Conservation (phyloP, 2,113 vertebrate species). For the Carettochelys insculpta region DNA sequence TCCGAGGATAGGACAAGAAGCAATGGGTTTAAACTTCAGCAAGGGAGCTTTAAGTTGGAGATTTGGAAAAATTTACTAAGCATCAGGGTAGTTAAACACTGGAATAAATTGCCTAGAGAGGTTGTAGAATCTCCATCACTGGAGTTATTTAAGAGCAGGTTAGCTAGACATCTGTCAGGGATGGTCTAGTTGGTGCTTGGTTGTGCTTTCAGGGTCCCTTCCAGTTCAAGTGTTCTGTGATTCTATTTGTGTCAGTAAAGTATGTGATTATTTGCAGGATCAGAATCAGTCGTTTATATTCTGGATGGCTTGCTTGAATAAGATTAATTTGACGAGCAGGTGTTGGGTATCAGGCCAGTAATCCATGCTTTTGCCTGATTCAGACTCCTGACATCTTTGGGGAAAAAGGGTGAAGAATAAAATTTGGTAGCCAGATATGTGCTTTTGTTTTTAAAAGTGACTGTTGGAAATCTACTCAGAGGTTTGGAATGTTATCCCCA, state of each 20-base stretch:
- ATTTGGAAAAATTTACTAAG: no score
- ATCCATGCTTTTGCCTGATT: neutral
- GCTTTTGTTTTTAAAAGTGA: neutral
- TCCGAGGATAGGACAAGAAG: no score
- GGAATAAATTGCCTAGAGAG: no score
- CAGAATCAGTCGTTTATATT: neutral
- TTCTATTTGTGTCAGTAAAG: neutral
- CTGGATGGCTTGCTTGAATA: neutral
- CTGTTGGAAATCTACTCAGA: neutral
- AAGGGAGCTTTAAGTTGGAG: no score
- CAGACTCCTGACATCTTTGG: neutral
- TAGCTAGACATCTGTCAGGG: no score
- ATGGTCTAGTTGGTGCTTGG: no score
- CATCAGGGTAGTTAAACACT: no score
- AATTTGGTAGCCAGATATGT: neutral
- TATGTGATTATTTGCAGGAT: neutral
- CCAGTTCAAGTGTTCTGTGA: no score
- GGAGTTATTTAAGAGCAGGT: no score
- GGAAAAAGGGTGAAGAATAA: neutral
- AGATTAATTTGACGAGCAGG: constrained; percentile 5
- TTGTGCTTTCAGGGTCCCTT: no score
- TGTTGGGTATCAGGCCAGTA: neutral
- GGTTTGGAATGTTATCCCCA: neutral
- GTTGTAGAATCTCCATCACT: no score
- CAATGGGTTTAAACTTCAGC: no score